phyloP scores from a whole-genome alignment of 2,888 invertebrate genomes.

The Dysmachus trigonus region DNA sequence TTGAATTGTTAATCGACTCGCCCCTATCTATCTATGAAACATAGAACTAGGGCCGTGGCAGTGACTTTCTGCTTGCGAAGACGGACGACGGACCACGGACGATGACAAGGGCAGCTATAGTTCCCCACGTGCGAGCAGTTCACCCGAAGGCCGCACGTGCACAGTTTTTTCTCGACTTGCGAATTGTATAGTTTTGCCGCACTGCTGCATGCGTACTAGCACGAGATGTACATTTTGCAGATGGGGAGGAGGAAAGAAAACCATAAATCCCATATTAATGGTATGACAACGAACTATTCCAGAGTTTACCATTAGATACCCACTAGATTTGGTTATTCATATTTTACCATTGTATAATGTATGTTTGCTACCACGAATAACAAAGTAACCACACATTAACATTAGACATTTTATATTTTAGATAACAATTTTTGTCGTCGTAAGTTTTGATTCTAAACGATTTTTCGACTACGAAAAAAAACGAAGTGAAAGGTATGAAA shows the following conservation, averaged over 20 bases:
- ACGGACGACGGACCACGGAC: not conserved
- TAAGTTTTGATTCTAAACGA: no score
- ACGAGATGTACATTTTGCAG: not conserved
- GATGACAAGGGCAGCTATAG: not conserved
- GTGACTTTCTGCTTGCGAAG: not conserved
- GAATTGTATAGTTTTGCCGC: not conserved
- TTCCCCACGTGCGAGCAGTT: not conserved
- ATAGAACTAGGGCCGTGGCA: not conserved
- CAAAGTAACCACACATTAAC: no score
- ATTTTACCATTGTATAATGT: no score
- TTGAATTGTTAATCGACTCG: not conserved
- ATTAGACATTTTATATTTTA: no score
- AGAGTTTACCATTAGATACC: not conserved
- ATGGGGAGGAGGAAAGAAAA: not conserved
- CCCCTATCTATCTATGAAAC: not conserved
- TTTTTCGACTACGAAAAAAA: no score
- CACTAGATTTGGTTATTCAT: not conserved
- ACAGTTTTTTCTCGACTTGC: not conserved
- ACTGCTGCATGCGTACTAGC: not conserved
- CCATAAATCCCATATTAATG: not conserved
- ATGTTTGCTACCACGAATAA: no score
- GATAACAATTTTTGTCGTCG: no score
- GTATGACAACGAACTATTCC: not conserved
- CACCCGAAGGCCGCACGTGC: not conserved
- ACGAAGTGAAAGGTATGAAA: no score